Percentiles rank a stretch among this genome's conserved stretches.
Evolutionary conservation across 2,888 invertebrate species (phyloP).

Genomic region (Tuta absoluta): DNA sequence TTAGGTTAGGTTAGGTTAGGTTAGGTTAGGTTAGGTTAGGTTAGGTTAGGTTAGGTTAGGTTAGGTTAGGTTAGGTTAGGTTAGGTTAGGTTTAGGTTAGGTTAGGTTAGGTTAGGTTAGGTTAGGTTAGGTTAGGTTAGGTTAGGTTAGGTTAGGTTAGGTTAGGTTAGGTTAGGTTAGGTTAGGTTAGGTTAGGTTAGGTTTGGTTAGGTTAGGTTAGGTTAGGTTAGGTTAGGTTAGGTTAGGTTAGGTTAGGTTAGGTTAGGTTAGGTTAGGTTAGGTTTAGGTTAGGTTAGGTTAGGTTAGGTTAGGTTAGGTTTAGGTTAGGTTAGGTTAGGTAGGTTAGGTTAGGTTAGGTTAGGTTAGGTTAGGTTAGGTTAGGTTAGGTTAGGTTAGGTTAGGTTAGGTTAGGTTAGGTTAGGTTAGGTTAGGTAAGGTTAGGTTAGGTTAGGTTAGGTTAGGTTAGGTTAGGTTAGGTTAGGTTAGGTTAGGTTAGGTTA

Average conservation of each 20-base stretch:
- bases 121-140: slow-evolving; percentile 33
- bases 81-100: slow-evolving; percentile 30
- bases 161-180: slow-evolving; percentile 34
- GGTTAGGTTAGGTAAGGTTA: slow-evolving; percentile 16
- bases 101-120: slow-evolving; percentile 34
- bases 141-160: slow-evolving; percentile 33
- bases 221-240: slow-evolving; percentile 31
- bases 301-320: background rate
- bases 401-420: slow-evolving; percentile 18
- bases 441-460: too few species aligned
- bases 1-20: slow-evolving; percentile 32
- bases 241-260: slow-evolving; percentile 31
- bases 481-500: slow-evolving; percentile 33
- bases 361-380: too few species aligned
- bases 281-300: slow-evolving; percentile 30
- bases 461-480: too few species aligned
- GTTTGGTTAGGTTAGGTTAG: slow-evolving; percentile 32
- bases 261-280: slow-evolving; percentile 32
- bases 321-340: background rate
- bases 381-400: too few species aligned
- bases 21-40: slow-evolving; percentile 35
- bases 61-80: slow-evolving; percentile 31
- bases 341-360: too few species aligned
- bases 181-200: slow-evolving; percentile 35
- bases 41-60: slow-evolving; percentile 34